Conservation (phyloP, 2,888 invertebrate species). For the Linyphia triangularis region DNA sequence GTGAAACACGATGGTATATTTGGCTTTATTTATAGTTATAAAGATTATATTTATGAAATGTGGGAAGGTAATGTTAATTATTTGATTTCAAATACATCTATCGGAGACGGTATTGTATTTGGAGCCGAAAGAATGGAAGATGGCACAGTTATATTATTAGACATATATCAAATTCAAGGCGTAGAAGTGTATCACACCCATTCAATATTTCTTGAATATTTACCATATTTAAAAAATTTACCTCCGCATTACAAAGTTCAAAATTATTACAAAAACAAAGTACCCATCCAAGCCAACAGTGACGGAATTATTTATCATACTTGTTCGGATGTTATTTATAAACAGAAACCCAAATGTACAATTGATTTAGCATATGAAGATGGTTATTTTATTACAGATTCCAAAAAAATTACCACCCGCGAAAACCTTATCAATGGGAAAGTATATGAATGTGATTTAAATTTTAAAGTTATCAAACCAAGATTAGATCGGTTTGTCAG, state of each 20-base stretch:
- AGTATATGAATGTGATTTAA: slow-evolving; percentile 17
- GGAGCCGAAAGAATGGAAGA: slow-evolving; percentile 31
- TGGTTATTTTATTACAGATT: slow-evolving; percentile 3
- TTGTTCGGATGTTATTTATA: not conserved
- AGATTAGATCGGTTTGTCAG: slow-evolving; percentile 11
- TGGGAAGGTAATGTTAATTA: slow-evolving; percentile 27
- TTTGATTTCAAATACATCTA: not conserved
- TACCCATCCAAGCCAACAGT: not conserved
- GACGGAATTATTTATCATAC: slow-evolving; percentile 26
- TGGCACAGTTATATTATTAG: not conserved
- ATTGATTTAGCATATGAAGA: slow-evolving; percentile 22
- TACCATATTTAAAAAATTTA: slow-evolving; percentile 4
- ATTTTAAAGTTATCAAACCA: slow-evolving; percentile 22
- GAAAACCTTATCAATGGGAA: not conserved
- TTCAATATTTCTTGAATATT: not conserved
- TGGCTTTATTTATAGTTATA: slow-evolving; percentile 27
- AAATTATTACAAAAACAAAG: not conserved
- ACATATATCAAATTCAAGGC: slow-evolving; percentile 33
- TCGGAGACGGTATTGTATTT: slow-evolving; percentile 37
- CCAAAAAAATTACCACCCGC: not conserved
- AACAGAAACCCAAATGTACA: not conserved
- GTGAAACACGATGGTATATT: slow-evolving; percentile 41
- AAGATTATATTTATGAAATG: slow-evolving; percentile 31
- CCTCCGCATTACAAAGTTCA: slow-evolving; percentile 7
- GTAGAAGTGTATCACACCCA: not conserved